Evolutionary conservation across 2,113 vertebrate genomes (phyloP).

Genomic region (Perca flavescens): DNA sequence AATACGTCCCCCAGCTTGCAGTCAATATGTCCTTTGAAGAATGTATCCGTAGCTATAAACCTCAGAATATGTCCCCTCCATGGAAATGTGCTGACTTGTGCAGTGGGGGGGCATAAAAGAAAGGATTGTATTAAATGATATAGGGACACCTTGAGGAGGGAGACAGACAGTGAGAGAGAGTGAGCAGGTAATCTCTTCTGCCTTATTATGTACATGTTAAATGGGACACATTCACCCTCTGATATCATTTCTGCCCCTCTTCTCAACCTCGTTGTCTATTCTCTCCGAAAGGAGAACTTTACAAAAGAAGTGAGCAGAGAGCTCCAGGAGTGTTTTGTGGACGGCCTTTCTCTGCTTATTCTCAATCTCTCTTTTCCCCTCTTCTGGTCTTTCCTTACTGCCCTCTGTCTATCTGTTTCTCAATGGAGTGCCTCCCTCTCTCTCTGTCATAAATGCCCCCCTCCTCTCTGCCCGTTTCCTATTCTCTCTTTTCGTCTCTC

Average conservation of each 20-base stretch:
- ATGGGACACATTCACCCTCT: conserved; percentile 53
- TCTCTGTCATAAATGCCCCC: background rate
- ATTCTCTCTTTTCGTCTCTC: background rate
- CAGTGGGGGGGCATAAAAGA: conserved; percentile 23
- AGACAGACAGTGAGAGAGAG: conserved; percentile 46
- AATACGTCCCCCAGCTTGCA: conserved; percentile 11
- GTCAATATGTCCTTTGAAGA: conserved; percentile 52
- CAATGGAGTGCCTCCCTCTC: background rate
- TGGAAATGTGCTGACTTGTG: conserved; percentile 67
- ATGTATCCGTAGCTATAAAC: conserved; percentile 36
- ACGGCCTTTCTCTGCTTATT: conserved; percentile 3
- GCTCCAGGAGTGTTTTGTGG: background rate
- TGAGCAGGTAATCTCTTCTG: conserved; percentile 65
- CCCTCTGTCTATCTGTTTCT: conserved; percentile 6
- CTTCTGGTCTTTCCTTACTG: background rate
- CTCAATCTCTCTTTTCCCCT: background rate
- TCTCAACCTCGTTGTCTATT: conserved; percentile 41
- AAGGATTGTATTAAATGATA: conserved; percentile 62
- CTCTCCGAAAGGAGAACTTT: conserved; percentile 37
- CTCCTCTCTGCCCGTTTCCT: background rate
- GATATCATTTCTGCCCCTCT: conserved; percentile 36
- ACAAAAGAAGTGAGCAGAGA: conserved; percentile 24
- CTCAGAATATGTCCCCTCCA: conserved; percentile 26
- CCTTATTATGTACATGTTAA: conserved; percentile 72
- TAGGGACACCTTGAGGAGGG: conserved; percentile 71